Evolutionary conservation across 1,140 invertebrate genomes (phyloP), one percentile per base, ranked within the genome.

Genomic region (Mactra quadrangularis): DNA sequence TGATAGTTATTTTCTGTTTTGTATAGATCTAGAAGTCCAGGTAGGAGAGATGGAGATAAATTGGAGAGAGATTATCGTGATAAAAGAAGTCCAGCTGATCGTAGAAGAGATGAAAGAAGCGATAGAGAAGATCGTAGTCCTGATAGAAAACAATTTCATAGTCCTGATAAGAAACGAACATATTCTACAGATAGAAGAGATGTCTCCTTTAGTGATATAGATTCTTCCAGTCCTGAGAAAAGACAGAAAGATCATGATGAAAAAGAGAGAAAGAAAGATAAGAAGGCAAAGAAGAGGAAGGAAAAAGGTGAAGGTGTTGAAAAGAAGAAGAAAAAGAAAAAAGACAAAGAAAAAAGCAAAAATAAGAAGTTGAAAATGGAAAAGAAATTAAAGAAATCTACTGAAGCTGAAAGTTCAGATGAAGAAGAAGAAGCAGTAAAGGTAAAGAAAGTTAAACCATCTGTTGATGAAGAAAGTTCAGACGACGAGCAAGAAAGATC

Each of bases 301-400:
- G 74, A 84, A 47, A 76, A 82, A 35, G 62, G 55, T n/a, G 62
- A 85, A 75, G 52, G 35, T 35, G 68, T 17, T 1, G 59, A 85
- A 31, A 75, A 85, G 31, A 82, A 75, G 66, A 82, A 72, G 68
- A 82, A 68, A 38, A 75, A 82, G 53, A 57, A 82, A 50, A 75
- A 85, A 75, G 70, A 82, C 22, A 68, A 81, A 38, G 35, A 52
- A n/a, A 74, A 85, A 31, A 66, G 25, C 19, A 70, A 77, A 52
- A 59, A 59, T 57, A 76, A 76, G 72, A 83, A 76, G 41, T 47
- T 77, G 19, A 72, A 75, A 75, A 68, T 35, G 45, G 82, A 83
- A 29, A 78, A 78, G 41, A 76, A 76, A 47, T 11, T n/a, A 2
- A 76, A 60, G 38, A 76, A 62, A 29, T 38, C 27, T 0, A 62